These are phyloP conservation scores for Gastrophryne carolinensis DNA, from an alignment of 2,797 vertebrate species.

Conservation along the genomic window DNA sequence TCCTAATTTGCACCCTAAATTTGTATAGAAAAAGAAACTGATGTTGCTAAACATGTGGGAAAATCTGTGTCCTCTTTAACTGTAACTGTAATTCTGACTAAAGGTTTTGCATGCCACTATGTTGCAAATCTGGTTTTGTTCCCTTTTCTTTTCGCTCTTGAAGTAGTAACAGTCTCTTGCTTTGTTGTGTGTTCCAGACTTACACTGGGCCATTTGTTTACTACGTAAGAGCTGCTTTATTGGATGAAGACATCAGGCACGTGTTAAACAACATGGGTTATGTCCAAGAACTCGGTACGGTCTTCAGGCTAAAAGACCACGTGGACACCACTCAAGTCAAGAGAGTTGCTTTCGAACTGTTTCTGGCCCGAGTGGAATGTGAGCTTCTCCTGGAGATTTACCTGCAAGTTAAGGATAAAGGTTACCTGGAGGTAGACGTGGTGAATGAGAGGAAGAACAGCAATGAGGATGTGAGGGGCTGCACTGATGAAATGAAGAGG, in stretches of 20 bases:
- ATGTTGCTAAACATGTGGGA: too few relatives aligned
- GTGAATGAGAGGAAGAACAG: conserved; percentile 82
- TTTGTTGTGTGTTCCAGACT: conserved; percentile 72
- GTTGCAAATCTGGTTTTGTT: too few relatives aligned
- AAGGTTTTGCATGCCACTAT: too few relatives aligned
- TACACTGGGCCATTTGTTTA: conserved; percentile 98
- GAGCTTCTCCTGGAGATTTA: conserved; percentile 90
- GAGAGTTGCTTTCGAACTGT: conserved; percentile 89
- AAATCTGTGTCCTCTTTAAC: too few relatives aligned
- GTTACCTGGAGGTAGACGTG: conserved; percentile 83
- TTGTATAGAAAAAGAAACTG: too few relatives aligned
- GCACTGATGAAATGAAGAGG: conserved; percentile 83
- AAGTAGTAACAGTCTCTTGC: conserved; percentile 4
- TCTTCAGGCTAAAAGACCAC: conserved; percentile 69
- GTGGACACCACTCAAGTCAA: conserved; percentile 72
- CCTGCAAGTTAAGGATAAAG: conserved; percentile 84
- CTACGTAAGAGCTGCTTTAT: conserved; percentile 87
- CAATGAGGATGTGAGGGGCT: conserved; percentile 83
- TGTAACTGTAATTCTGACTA: too few relatives aligned
- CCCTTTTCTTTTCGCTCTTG: too few relatives aligned
- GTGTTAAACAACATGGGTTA: conserved; percentile 92
- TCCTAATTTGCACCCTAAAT: too few relatives aligned
- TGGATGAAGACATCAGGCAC: conserved; percentile 82
- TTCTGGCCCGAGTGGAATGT: conserved; percentile 91
- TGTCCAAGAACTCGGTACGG: conserved; percentile 77